A percentile compares a stretch with the other conserved stretches of the same genome.
Evolutionary conservation across 2,113 vertebrate genomes (phyloP).

Genomic region (Peucedramus taeniatus): DNA sequence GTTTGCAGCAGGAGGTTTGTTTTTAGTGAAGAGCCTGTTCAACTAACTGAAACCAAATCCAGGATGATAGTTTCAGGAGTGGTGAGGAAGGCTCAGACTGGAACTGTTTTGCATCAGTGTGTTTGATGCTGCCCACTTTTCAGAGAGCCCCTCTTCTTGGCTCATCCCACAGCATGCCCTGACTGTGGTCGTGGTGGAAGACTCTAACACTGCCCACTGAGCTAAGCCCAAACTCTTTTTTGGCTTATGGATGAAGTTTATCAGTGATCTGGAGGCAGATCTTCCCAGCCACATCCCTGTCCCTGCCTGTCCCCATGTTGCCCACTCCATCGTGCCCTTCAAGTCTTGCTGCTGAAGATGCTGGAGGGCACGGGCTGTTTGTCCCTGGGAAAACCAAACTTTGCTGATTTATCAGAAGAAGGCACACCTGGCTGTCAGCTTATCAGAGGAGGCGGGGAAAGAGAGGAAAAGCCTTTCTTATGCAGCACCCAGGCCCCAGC

Average conservation of each 20-base stretch:
- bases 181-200: neutral
- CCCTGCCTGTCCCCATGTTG: neutral
- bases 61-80: rapidly evolving
- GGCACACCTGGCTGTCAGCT: neutral
- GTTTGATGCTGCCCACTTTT: neutral
- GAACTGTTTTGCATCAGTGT: rapidly evolving
- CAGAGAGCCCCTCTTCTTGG: neutral
- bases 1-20: neutral
- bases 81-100: neutral
- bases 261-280: neutral
- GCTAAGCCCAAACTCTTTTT: neutral
- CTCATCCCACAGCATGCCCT: rapidly evolving
- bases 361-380: neutral
- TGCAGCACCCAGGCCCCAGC: neutral
- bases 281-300: neutral
- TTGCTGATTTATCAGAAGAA: slow-evolving; percentile 19
- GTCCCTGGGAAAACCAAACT: neutral
- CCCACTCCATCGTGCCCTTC: neutral
- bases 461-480: neutral
- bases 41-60: neutral
- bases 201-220: neutral
- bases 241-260: neutral
- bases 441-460: neutral
- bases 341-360: neutral
- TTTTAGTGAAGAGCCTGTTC: neutral